Percentiles rank a stretch among this genome's conserved stretches.
Evolutionary conservation across 2,797 vertebrate genomes (phyloP).

Genomic region (Numenius phaeopus): DNA sequence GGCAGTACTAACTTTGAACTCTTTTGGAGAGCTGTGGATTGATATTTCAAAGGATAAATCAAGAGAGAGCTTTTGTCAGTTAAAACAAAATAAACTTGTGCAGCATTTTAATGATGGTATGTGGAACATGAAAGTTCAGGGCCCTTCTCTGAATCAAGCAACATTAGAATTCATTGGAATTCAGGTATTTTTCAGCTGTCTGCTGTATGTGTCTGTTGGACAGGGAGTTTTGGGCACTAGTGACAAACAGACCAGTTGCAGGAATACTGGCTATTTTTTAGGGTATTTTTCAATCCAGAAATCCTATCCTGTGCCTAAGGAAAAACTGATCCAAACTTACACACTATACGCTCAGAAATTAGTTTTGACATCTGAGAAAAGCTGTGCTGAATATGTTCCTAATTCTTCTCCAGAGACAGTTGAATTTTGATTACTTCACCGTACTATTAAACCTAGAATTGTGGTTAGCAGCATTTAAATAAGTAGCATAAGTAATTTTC

Average conservation of each 20-base stretch:
- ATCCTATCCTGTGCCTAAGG: background rate
- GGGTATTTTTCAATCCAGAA: background rate
- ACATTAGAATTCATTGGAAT: background rate
- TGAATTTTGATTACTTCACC: background rate
- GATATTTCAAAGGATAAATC: slow-evolving; percentile 8
- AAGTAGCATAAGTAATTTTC: background rate
- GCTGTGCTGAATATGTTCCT: background rate
- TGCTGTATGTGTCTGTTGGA: background rate
- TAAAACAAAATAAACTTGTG: background rate
- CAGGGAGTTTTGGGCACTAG: background rate
- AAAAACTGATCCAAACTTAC: background rate
- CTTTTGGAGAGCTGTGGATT: background rate
- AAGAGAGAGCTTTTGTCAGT: background rate
- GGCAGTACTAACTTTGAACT: background rate
- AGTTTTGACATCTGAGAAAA: background rate
- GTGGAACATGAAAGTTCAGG: background rate
- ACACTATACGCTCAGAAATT: background rate
- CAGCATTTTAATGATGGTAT: background rate
- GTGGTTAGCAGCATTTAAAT: background rate
- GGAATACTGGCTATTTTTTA: background rate
- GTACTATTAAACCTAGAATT: background rate
- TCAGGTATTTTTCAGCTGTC: background rate
- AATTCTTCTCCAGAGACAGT: background rate
- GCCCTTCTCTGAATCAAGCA: background rate
- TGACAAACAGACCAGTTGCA: background rate